Evolutionary conservation across 2,113 vertebrate species (phyloP).

Genomic region (Nothocercus nigrocapillus): DNA sequence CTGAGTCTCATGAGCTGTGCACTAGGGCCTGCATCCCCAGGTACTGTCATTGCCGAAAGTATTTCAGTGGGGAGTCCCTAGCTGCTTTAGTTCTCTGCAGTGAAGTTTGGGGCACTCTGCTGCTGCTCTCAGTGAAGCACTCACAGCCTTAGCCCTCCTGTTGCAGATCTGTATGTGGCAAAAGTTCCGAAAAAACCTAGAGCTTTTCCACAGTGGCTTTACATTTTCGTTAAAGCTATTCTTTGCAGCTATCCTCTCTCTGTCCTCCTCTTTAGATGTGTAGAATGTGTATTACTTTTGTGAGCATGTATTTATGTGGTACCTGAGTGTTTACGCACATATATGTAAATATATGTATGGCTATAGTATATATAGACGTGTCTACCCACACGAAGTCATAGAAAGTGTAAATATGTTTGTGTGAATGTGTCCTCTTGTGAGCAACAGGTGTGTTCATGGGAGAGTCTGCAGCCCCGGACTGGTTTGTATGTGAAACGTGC

Average conservation of each 20-base stretch:
- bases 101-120: not conserved
- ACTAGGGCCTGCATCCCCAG: not conserved
- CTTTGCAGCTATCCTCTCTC: not conserved
- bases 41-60: not conserved
- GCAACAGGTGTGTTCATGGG: rapidly evolving
- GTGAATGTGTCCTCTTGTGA: not conserved
- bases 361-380: not conserved
- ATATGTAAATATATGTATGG: not conserved
- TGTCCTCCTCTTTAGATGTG: not conserved
- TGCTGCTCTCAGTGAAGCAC: not conserved
- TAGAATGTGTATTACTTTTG: not conserved
- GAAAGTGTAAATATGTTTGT: not conserved
- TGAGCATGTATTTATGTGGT: not conserved
- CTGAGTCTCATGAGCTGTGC: not conserved
- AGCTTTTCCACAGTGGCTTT: not conserved
- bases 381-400: not conserved
- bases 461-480: not conserved
- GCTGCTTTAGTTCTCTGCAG: not conserved
- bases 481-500: not conserved
- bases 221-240: not conserved
- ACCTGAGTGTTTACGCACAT: not conserved
- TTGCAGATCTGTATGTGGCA: not conserved
- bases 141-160: not conserved
- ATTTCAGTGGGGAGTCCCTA: not conserved
- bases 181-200: not conserved